Conservation (phyloP, 2,797 vertebrate species). For the Sebastes reedi region DNA sequence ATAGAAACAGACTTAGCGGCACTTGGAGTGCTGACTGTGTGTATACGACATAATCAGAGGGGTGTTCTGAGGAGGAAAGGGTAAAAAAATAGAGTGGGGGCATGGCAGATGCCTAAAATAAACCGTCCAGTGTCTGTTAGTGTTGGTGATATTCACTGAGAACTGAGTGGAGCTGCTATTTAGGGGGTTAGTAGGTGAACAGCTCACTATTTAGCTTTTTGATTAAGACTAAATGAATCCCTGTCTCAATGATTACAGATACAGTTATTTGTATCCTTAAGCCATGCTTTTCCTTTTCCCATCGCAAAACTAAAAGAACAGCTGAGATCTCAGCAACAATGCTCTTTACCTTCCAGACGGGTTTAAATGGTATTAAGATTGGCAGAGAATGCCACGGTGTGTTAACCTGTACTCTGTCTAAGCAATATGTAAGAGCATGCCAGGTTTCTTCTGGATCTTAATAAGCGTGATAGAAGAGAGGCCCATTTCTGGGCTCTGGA, state of each 20-base stretch:
- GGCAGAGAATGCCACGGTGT: conserved; percentile 28
- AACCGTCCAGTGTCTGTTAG: background rate
- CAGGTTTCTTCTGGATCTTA: conserved; percentile 56
- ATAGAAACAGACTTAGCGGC: conserved; percentile 62
- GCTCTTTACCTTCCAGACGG: conserved; percentile 15
- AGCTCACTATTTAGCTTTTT: background rate
- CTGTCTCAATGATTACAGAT: background rate
- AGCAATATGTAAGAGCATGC: conserved; percentile 44
- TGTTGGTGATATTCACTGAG: background rate
- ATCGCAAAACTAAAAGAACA: background rate
- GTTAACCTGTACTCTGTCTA: conserved; percentile 56
- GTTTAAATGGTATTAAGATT: conserved; percentile 23
- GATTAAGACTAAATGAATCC: conserved; percentile 10
- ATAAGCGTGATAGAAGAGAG: conserved; percentile 61
- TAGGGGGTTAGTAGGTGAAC: background rate
- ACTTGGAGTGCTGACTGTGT: conserved; percentile 32
- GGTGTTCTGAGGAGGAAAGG: conserved; percentile 10
- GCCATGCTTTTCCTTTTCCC: background rate
- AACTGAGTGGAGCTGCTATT: background rate
- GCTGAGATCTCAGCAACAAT: background rate
- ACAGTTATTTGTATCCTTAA: background rate
- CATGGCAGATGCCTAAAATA: conserved; percentile 4
- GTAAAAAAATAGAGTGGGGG: background rate
- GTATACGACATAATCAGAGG: conserved; percentile 9
- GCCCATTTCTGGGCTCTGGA: conserved; percentile 67